A percentile compares a stretch with the other conserved stretches of the same genome.
Conservation (phyloP, 1,140 invertebrate genomes). For the Hormaphis cornu region DNA sequence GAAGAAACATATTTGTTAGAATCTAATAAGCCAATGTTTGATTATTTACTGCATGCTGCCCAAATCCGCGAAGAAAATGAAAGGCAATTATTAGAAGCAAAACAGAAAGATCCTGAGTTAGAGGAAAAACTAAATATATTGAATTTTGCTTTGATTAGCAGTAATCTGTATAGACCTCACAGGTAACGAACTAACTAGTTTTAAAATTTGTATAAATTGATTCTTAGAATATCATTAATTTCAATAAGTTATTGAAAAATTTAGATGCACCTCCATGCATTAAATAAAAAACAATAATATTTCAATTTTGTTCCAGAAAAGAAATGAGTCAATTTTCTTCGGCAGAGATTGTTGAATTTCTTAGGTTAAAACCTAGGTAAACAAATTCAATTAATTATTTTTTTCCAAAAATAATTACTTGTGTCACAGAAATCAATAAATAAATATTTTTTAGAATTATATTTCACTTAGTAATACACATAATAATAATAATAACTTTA, state of each 20-base stretch:
- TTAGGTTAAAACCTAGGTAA: conserved; percentile 12
- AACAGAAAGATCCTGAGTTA: neutral
- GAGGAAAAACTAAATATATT: conserved; percentile 13
- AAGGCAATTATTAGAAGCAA: neutral
- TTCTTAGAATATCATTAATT: no score
- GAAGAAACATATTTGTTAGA: neutral
- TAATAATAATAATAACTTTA: no score
- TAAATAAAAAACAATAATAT: no score
- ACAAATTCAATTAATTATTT: neutral
- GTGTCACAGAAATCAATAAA: neutral
- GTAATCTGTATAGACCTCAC: neutral
- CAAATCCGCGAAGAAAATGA: conserved; percentile 3
- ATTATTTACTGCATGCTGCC: neutral
- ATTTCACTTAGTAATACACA: no score
- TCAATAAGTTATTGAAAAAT: no score
- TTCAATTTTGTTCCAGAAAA: neutral
- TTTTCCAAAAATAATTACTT: neutral
- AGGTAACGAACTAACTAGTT: no score
- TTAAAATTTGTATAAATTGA: no score
- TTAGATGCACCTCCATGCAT: no score
- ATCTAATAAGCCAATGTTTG: neutral
- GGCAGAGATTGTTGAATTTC: conserved; percentile 46
- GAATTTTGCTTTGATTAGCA: neutral
- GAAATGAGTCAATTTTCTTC: neutral
- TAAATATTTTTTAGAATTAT: no score